Base-by-base conservation (phyloP, 2,113 vertebrate species). In the Malurus cyaneus region DNA sequence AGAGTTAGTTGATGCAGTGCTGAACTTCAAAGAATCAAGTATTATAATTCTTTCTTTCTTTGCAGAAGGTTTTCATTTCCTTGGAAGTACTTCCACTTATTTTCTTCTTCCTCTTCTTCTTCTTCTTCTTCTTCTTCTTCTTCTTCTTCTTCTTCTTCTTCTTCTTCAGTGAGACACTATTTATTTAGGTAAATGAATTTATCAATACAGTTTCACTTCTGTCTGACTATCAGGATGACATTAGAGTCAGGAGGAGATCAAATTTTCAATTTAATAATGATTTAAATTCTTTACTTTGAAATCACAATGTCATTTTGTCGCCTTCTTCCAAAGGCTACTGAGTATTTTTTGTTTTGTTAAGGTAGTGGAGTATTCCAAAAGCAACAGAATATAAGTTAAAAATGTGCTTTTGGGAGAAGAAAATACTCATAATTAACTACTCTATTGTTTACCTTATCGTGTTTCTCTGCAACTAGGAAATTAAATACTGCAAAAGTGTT, bases 341-440 rank as follows among this genome's bases (percentile, higher is more conserved):
- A 60, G 9, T 18, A 60, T 54, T 73, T 67, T 81, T 23, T 39
- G 18, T 72, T 85, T 85, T 83, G 18, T 61, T 81, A 79, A 86
- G 34, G 18, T 20, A 80, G 14, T 24, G 72, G 15, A 71, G 8
- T 54, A 44, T 73, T 92, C 77, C 28, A 79, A 78, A 59, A 77
- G 41, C 36, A 85, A 60, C 4, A 74, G 28, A 64, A 79, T 52
- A 20, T 32, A n/a, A 78, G 50, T 69, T 88, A 8, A 88, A 90
- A 94, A 80, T 41, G 2, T 84, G 26, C 6, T 92, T 50, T 57
- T 31, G 26, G 46, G 56, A 87, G 26, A 73, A 76, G 26, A 71
- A 95, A 93, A 70, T 78, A 83, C 88, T 91, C 53, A 82, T 39
- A n/a, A 57, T 50, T 31, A 94, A 85, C 12, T 70, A 79, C 42